Evolutionary conservation across 2,888 invertebrate genomes (phyloP).

Genomic region (Ochropleura leucogaster): DNA sequence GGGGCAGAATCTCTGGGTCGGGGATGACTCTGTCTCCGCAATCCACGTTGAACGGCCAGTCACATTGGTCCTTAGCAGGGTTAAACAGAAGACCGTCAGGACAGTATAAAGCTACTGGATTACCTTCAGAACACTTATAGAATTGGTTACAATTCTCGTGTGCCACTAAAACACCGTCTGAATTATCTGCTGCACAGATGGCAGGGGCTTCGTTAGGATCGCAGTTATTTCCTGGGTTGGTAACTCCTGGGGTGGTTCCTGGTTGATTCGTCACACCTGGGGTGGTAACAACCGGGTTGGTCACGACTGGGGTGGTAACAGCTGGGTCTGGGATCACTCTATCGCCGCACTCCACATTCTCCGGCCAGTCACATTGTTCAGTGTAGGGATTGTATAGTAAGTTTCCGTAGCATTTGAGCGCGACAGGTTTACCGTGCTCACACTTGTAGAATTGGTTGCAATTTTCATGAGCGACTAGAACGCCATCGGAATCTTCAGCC

Average conservation of each 20-base stretch:
- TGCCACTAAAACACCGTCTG: slow-evolving; percentile 69
- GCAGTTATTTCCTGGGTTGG: slow-evolving; percentile 27
- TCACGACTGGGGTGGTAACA: slow-evolving; percentile 11
- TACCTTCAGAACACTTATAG: slow-evolving; percentile 68
- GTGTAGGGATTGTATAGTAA: slow-evolving; percentile 68
- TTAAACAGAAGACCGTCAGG: slow-evolving; percentile 67
- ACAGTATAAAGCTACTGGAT: slow-evolving; percentile 66
- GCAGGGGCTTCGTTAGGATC: slow-evolving; percentile 67
- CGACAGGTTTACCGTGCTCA: slow-evolving; percentile 64
- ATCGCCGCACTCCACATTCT: slow-evolving; percentile 71
- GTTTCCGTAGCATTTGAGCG: slow-evolving; percentile 56
- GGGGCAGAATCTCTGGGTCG: slow-evolving; percentile 5
- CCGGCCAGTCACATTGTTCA: slow-evolving; percentile 72
- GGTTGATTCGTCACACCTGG: slow-evolving; percentile 51
- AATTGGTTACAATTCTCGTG: slow-evolving; percentile 75
- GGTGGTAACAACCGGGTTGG: slow-evolving; percentile 34
- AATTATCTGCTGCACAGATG: slow-evolving; percentile 68
- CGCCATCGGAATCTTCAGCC: slow-evolving; percentile 63
- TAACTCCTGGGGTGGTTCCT: slow-evolving; percentile 17
- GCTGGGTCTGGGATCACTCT: slow-evolving; percentile 43
- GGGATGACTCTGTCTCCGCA: slow-evolving; percentile 66
- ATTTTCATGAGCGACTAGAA: slow-evolving; percentile 71
- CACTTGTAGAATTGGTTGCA: slow-evolving; percentile 76
- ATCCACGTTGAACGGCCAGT: slow-evolving; percentile 72
- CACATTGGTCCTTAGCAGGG: slow-evolving; percentile 67